Percentiles rank a stretch among this genome's conserved stretches.
Conservation (phyloP, 2,888 invertebrate genomes). For the Steinernema carpocapsae region DNA sequence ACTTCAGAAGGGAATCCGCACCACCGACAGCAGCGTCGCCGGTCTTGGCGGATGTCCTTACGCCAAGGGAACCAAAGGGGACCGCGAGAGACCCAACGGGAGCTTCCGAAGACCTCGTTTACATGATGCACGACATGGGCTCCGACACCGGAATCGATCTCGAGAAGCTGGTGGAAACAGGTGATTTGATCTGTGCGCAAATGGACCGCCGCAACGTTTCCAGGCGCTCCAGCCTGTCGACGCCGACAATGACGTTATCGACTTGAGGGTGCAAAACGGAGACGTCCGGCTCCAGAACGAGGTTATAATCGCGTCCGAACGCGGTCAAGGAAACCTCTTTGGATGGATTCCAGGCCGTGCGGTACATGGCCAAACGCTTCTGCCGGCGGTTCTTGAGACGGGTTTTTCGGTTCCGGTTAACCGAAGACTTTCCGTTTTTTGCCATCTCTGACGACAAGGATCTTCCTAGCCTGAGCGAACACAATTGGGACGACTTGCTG, state of each 20-base stretch:
- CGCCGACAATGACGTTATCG: neutral
- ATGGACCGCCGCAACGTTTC: slow-evolving; percentile 38
- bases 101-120: slow-evolving; percentile 96
- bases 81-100: too few species aligned
- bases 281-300: neutral
- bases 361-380: neutral
- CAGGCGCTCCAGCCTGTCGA: neutral
- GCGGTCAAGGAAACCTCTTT: neutral
- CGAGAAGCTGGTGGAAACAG: slow-evolving; percentile 41
- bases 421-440: too few species aligned
- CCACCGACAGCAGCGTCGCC: slow-evolving; percentile 88
- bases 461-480: too few species aligned
- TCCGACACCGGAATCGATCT: slow-evolving; percentile 75
- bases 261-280: neutral
- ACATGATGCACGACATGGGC: slow-evolving; percentile 87
- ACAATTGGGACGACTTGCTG: too few species aligned
- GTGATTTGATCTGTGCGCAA: slow-evolving; percentile 41
- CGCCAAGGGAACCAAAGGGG: slow-evolving; percentile 94
- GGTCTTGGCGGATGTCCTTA: slow-evolving; percentile 99
- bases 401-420: neutral
- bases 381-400: neutral
- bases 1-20: slow-evolving; percentile 48
- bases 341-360: neutral
- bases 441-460: too few species aligned
- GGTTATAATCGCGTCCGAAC: neutral